Conservation (phyloP, 1,140 invertebrate species). For the Drosophila takahashii region DNA sequence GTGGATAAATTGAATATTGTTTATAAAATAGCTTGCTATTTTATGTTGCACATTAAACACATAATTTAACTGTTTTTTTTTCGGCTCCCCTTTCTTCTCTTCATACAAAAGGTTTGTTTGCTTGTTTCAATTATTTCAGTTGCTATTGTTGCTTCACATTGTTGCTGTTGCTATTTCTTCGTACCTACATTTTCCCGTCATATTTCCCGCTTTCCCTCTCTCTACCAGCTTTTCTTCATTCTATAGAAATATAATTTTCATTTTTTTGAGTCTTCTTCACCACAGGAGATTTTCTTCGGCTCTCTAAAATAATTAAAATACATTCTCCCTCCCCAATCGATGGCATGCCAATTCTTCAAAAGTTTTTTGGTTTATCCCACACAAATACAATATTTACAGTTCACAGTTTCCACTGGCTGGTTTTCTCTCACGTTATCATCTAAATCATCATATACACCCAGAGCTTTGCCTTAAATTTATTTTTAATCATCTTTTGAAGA, state of each 20-base stretch:
- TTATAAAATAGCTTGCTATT: constrained; percentile 72
- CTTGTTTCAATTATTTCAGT: constrained; percentile 47
- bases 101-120: constrained; percentile 58
- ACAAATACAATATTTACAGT: constrained; percentile 78
- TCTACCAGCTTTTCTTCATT: constrained; percentile 27
- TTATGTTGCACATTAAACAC: constrained; percentile 60
- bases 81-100: constrained; percentile 38
- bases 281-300: constrained; percentile 31
- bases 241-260: constrained; percentile 77
- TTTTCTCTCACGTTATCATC: constrained; percentile 10
- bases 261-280: constrained; percentile 71
- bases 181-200: constrained; percentile 47
- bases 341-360: constrained; percentile 47
- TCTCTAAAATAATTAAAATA: constrained; percentile 75
- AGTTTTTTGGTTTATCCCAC: constrained; percentile 43
- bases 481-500: constrained; percentile 14
- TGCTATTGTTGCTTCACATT: constrained; percentile 76
- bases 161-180: constrained; percentile 49
- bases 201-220: constrained; percentile 34
- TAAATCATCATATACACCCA: constrained; percentile 36
- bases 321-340: constrained; percentile 28
- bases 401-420: constrained; percentile 29
- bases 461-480: not conserved
- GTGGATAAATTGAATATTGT: constrained; percentile 60
- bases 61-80: constrained; percentile 59